A percentile compares a stretch with the other conserved stretches of the same genome.
Evolutionary conservation across 2,113 vertebrate genomes (phyloP).

Genomic region (Epinephelus cyanopodus): DNA sequence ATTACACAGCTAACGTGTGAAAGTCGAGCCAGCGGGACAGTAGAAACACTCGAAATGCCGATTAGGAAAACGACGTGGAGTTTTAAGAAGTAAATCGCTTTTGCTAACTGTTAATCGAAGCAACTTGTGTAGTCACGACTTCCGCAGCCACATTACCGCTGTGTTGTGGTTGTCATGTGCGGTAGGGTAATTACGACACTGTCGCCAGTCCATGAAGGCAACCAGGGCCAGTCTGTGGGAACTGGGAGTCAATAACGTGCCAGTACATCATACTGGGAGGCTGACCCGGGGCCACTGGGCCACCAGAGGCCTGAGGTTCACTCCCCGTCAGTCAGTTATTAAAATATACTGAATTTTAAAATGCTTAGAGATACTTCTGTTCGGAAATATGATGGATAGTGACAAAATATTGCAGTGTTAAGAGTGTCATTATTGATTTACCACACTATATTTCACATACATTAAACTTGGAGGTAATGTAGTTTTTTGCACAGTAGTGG

Average conservation of each 20-base stretch:
- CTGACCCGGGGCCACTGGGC: background rate
- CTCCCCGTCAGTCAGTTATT: no score
- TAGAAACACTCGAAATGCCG: rapidly evolving
- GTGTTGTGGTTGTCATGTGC: background rate
- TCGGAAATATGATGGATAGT: background rate
- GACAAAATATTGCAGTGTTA: background rate
- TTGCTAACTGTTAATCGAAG: no score
- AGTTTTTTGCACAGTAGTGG: background rate
- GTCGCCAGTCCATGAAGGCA: constrained; percentile 45
- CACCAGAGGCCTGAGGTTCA: background rate
- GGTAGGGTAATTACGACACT: constrained; percentile 36
- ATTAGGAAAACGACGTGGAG: no score
- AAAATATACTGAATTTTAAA: background rate
- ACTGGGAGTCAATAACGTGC: background rate
- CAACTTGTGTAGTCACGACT: background rate
- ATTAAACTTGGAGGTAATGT: background rate
- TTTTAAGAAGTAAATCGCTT: no score
- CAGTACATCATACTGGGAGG: no score
- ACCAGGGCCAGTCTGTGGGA: background rate
- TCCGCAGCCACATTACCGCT: background rate
- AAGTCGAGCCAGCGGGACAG: background rate
- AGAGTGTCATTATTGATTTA: background rate
- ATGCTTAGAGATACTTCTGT: background rate
- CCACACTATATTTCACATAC: background rate
- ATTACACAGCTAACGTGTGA: background rate